Evolutionary conservation across 2,888 invertebrate species (phyloP).

Genomic region (Neria commutata): DNA sequence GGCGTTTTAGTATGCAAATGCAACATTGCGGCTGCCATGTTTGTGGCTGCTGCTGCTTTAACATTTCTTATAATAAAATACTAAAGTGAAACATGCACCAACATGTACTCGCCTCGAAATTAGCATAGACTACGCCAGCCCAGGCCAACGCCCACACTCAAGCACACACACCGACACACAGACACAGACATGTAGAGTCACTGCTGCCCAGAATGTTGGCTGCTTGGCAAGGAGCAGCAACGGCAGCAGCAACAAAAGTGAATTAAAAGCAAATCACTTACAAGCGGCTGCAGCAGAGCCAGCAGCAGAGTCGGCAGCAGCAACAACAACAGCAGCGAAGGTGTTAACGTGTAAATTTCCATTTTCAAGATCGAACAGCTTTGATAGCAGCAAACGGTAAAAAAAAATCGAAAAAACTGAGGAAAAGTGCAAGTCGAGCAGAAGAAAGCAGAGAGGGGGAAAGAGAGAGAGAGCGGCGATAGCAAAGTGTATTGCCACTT

Average conservation of each 20-base stretch:
- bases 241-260: constrained; percentile 29
- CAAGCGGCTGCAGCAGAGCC: too few relatives aligned
- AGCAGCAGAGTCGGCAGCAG: neutral
- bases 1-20: too few relatives aligned
- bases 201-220: too few relatives aligned
- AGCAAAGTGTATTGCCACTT: neutral
- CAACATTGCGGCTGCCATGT: too few relatives aligned
- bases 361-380: constrained; percentile 49
- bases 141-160: neutral
- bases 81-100: too few relatives aligned
- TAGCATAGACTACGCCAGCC: too few relatives aligned
- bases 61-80: too few relatives aligned
- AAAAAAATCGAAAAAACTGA: neutral
- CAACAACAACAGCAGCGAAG: constrained; percentile 48
- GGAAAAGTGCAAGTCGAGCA: neutral
- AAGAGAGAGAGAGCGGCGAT: neutral
- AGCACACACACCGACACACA: neutral
- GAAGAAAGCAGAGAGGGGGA: neutral
- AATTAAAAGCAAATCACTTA: constrained; percentile 54
- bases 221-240: too few relatives aligned
- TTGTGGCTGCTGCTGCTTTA: too few relatives aligned
- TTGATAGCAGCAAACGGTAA: constrained; percentile 21
- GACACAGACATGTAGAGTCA: neutral
- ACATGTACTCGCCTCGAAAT: too few relatives aligned
- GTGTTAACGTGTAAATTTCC: constrained; percentile 60